Evolutionary conservation across 2,888 invertebrate species (phyloP), one percentile per base, ranked within the genome.

Genomic region (Magallana nippona): DNA sequence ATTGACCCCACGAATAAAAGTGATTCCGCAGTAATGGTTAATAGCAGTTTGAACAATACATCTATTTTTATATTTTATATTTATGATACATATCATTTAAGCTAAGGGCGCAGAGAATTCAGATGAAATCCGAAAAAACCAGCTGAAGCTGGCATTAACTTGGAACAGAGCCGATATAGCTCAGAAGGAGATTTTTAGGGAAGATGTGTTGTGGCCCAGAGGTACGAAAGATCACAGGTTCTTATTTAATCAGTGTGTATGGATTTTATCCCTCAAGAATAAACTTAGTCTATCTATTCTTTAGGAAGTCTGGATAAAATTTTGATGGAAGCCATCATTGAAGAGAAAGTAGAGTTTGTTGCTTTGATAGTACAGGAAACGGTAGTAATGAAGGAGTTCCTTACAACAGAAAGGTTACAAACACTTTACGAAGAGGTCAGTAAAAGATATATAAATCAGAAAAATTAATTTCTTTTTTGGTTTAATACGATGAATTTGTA

Each of bases 141-240:
- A 94, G 88, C 87, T 94, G 82, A 90, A 89, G n/a, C 87, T 94
- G 79, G 94, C 94, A 1, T 88, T 94, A 56, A 93, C 91, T 5
- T 94, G 94, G 94, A 92, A 94, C 88, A 88, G 94, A 22, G 91
- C 92, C 17, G 94, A 94, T 85, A 93, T 94, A 22, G 95, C 94
- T 13, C 93, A 91, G 87, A 93, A 93, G 82, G 92, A 92, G 86
- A 94, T 94, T 82, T 93, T 94, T 87, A 88, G 90, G n/a, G 92
- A 92, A 82, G 92, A 93, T 85, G 88, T 91, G 55, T 88, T 90
- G 22, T 93, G 93, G 93, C 83, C 85, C n/a, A 81, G 85, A 82
- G 93, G 93, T 90, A 87, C 79, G 81, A 82, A 27, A 15, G 27
- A 11, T 60, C 44, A 44, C 44, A 44, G 5, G 44, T 44, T 44